phyloP scores from a whole-genome alignment of 2,888 invertebrate species.

The Synergus itoensis region DNA sequence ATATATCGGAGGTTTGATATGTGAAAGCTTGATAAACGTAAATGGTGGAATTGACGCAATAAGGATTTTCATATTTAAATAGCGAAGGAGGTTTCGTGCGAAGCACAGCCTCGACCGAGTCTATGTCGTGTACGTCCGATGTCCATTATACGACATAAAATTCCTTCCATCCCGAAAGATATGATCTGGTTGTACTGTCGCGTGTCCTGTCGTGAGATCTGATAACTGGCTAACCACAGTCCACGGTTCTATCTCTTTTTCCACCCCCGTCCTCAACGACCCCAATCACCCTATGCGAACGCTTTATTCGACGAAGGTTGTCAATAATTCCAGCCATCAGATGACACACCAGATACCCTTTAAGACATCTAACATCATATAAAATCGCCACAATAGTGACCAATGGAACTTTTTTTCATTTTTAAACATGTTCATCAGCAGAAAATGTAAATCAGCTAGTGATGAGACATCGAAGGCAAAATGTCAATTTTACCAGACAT shows the following conservation, averaged over 20 bases:
- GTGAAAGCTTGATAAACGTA: not conserved
- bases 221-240: slow-evolving; percentile 69
- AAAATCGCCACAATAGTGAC: not conserved
- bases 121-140: slow-evolving; percentile 58
- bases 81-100: slow-evolving; percentile 38
- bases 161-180: slow-evolving; percentile 74
- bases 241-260: slow-evolving; percentile 59
- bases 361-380: slow-evolving; percentile 2
- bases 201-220: slow-evolving; percentile 75
- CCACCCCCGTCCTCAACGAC: slow-evolving; percentile 64
- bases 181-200: slow-evolving; percentile 73
- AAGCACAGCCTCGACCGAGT: slow-evolving; percentile 47
- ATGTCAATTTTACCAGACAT: too few relatives aligned
- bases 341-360: slow-evolving; percentile 47
- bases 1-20: not conserved
- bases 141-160: slow-evolving; percentile 76
- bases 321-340: slow-evolving; percentile 61
- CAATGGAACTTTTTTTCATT: not conserved
- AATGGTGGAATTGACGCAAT: not conserved
- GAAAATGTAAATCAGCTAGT: too few relatives aligned
- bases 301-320: slow-evolving; percentile 66
- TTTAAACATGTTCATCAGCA: not conserved
- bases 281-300: slow-evolving; percentile 68
- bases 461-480: too few relatives aligned
- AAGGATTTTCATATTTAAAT: slow-evolving; percentile 27